A percentile compares a stretch with the other conserved stretches of the same genome.
phyloP scores from a whole-genome alignment of 2,797 vertebrate species.

The Luscinia luscinia region DNA sequence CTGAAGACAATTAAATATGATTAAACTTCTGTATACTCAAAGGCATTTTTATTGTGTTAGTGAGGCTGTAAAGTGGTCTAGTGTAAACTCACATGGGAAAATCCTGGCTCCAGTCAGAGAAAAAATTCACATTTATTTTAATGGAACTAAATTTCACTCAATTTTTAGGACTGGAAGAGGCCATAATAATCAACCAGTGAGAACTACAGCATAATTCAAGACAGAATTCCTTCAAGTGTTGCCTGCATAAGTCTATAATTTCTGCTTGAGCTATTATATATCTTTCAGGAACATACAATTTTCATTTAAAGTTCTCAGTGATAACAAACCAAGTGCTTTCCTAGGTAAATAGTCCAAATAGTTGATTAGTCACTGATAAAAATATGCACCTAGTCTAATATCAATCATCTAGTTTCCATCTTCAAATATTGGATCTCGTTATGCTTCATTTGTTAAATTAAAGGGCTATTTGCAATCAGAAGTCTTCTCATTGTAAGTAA shows the following conservation, averaged over 20 bases:
- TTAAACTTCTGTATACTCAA: neutral
- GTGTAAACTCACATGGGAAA: neutral
- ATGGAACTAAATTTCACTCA: neutral
- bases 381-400: constrained; percentile 48
- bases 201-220: neutral
- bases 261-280: constrained; percentile 2
- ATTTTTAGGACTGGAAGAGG: neutral
- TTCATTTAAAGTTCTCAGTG: constrained; percentile 42
- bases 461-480: constrained; percentile 63
- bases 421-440: constrained; percentile 50
- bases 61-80: neutral
- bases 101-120: neutral
- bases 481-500: constrained; percentile 44
- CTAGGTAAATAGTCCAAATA: constrained; percentile 36
- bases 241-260: neutral
- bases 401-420: constrained; percentile 39
- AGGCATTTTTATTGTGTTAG: neutral
- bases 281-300: constrained; percentile 20
- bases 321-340: constrained; percentile 11
- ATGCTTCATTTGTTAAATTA: constrained; percentile 63
- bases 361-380: constrained; percentile 59
- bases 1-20: neutral
- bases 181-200: neutral
- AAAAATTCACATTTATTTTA: constrained; percentile 3
- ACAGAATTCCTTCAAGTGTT: constrained; percentile 25